phyloP scores from a whole-genome alignment of 2,888 invertebrate genomes.

The Hermodice carunculata region DNA sequence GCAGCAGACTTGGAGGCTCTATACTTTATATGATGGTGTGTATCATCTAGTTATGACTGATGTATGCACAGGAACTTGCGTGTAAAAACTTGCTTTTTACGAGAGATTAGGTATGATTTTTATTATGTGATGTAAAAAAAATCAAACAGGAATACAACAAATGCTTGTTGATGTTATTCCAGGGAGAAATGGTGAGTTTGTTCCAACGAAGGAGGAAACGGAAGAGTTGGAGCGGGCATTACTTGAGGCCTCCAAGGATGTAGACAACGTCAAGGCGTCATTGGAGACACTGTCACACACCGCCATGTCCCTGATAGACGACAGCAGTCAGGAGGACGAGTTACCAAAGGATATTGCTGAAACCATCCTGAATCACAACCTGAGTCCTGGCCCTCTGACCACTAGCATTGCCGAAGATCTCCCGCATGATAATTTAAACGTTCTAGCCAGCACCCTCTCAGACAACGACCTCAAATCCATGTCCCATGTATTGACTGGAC shows the following conservation, averaged over 20 bases:
- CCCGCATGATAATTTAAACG: slow-evolving; percentile 24
- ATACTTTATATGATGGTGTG: no score
- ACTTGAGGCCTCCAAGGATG: slow-evolving; percentile 77
- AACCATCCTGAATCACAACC: slow-evolving; percentile 27
- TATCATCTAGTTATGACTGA: no score
- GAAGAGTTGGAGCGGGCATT: slow-evolving; percentile 90
- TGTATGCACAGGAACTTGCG: no score
- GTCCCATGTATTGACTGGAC: background rate
- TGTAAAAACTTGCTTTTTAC: background rate
- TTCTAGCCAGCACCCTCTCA: slow-evolving; percentile 31
- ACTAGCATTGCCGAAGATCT: background rate
- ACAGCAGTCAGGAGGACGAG: slow-evolving; percentile 49
- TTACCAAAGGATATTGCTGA: slow-evolving; percentile 51
- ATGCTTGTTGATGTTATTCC: slow-evolving; percentile 24
- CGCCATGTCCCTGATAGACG: slow-evolving; percentile 24
- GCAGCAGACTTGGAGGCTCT: no score
- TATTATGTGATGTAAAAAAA: slow-evolving; percentile 1
- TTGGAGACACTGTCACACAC: slow-evolving; percentile 51
- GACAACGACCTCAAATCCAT: slow-evolving; percentile 17
- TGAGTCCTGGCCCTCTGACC: slow-evolving; percentile 23
- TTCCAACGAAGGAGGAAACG: slow-evolving; percentile 84
- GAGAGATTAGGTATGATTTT: background rate
- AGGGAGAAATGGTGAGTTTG: slow-evolving; percentile 79
- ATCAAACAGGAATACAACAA: no score
- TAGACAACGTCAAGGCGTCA: slow-evolving; percentile 56